Base-by-base conservation (phyloP, 2,888 invertebrate species). In the Phengaris alcon region DNA sequence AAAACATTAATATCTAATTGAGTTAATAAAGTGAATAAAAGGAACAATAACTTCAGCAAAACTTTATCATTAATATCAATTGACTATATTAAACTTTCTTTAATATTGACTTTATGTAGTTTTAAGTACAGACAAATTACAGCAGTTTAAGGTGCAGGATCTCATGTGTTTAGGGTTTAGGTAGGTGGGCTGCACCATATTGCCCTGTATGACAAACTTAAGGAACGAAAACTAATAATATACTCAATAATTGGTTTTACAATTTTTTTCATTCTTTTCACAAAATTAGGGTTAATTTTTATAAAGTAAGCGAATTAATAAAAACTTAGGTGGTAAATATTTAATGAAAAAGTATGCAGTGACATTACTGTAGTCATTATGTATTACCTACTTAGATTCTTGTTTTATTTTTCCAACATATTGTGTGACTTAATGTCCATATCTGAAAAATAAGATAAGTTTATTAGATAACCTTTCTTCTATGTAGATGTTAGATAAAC, bases 351-450 rank as follows among this genome's bases (percentile, higher is more conserved):
- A 72, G 52, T 52, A 72, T 54, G 72, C 72, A 86, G 84, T 84
- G 87, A 89, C 87, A 89, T 85, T 85, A 70, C 82, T 83, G 84
- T 85, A 80, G 82, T 86, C 84, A 84, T 83, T 83, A 82, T 72
- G 35, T 72, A 52, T 22, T 35, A 54, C 22, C n/a, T 46, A 54
- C 22, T 48, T 46, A 15, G 51, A 22, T n/a, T 9, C 12, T 52
- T 54, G 13, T 54, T 35, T 48, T 7, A 48, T 8, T 48, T 35
- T 22, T 54, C 52, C 7, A 72, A 70, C 9, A 72, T 35, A 8
- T 22, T 81, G 82, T 78, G 75, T 82, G 81, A 79, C 79, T 84
- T 92, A 94, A 84, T 94, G 94, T 77, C 94, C 94, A 83, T 94
- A 94, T 83, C 94, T 94, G 90, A 70, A 91, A 94, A 82, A 81